Evolutionary conservation across 2,888 invertebrate genomes (phyloP).

Genomic region (Rhaphigaster nebulosa): DNA sequence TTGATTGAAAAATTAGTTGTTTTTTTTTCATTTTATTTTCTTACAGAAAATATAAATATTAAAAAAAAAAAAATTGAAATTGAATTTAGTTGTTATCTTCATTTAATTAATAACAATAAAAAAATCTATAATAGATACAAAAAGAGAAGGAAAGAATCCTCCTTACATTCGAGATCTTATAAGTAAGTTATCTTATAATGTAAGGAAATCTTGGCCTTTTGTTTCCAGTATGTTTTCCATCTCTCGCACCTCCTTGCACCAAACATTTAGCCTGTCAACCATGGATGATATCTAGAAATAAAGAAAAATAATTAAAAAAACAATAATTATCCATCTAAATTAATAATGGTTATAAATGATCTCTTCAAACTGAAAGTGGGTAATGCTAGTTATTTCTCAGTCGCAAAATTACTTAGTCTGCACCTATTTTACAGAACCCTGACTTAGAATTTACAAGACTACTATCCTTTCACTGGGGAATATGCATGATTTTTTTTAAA

Average conservation of each 20-base stretch:
- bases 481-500: too few species aligned
- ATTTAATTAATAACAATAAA: slow-evolving; percentile 23
- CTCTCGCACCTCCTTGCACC: slow-evolving; percentile 81
- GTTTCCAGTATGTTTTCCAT: slow-evolving; percentile 82
- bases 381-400: too few species aligned
- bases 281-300: slow-evolving; percentile 78
- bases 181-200: slow-evolving; percentile 70
- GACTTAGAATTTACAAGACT: too few species aligned
- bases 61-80: background rate
- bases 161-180: background rate
- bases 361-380: background rate
- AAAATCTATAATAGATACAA: slow-evolving; percentile 7
- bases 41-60: background rate
- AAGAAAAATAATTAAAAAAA: slow-evolving; percentile 60
- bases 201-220: slow-evolving; percentile 84
- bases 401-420: too few species aligned
- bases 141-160: background rate
- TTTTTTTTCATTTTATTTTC: background rate
- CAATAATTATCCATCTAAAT: too few species aligned
- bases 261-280: slow-evolving; percentile 79
- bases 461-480: too few species aligned
- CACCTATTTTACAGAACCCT: too few species aligned
- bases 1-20: background rate
- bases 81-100: slow-evolving; percentile 15
- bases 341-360: background rate